A percentile compares a stretch with the other conserved stretches of the same genome.
Conservation (phyloP, 2,797 vertebrate species). For the Chromis chromis region DNA sequence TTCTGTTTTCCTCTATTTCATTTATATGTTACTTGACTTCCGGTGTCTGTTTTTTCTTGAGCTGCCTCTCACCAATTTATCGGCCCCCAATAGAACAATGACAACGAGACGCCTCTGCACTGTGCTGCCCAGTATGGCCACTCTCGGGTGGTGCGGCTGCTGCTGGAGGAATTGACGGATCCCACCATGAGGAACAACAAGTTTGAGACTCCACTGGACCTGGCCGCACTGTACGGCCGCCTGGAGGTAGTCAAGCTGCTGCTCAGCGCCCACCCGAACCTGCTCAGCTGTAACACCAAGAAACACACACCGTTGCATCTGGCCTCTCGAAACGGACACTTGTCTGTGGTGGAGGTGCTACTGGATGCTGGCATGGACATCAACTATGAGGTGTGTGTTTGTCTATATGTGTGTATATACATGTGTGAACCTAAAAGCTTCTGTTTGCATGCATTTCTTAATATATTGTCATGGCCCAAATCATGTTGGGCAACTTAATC, state of each 20-base stretch:
- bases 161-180: constrained; percentile 97
- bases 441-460: constrained; percentile 39
- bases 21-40: neutral
- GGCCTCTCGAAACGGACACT: constrained; percentile 95
- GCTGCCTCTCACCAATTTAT: constrained; percentile 32
- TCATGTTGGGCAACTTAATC: constrained; percentile 54
- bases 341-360: constrained; percentile 92
- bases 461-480: constrained; percentile 47
- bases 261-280: constrained; percentile 94
- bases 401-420: neutral
- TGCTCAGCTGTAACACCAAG: constrained; percentile 94
- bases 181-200: constrained; percentile 99
- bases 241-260: constrained; percentile 97
- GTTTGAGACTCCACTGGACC: constrained; percentile 96
- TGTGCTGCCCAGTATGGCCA: constrained; percentile 98
- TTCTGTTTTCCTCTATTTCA: constrained; percentile 16
- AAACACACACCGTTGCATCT: constrained; percentile 96
- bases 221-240: constrained; percentile 95
- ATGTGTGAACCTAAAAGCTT: constrained; percentile 8
- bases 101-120: constrained; percentile 98
- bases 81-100: constrained; percentile 89
- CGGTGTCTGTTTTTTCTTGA: neutral
- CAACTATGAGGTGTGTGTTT: constrained; percentile 92
- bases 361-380: constrained; percentile 97
- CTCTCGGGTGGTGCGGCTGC: constrained; percentile 92